Evolutionary conservation across 2,888 invertebrate genomes (phyloP).

Genomic region (Melanargia galathea): DNA sequence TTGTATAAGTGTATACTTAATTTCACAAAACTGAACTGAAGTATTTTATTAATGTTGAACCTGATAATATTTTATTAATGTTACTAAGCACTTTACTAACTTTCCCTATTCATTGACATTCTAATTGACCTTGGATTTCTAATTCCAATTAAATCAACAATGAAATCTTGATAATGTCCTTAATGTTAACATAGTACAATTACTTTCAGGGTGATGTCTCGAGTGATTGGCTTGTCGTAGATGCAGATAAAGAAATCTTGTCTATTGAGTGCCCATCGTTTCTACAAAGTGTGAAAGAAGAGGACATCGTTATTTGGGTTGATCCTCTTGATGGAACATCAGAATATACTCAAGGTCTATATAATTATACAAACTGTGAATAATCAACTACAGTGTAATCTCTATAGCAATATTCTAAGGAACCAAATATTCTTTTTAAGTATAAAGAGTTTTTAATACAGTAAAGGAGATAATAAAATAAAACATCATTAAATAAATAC

Average conservation of each 20-base stretch:
- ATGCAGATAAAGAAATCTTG: constrained; percentile 86
- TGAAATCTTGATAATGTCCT: constrained; percentile 14
- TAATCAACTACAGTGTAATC: not conserved
- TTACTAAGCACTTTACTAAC: not conserved
- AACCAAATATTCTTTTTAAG: too few relatives aligned
- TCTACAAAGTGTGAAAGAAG: constrained; percentile 84
- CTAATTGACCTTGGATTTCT: constrained; percentile 14
- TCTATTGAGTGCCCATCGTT: constrained; percentile 85
- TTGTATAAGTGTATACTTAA: too few relatives aligned
- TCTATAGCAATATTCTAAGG: too few relatives aligned
- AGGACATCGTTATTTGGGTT: constrained; percentile 97
- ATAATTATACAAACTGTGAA: not conserved
- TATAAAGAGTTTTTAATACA: too few relatives aligned
- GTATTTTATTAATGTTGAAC: not conserved
- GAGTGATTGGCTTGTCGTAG: constrained; percentile 89
- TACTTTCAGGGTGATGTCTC: constrained; percentile 74
- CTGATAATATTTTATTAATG: not conserved
- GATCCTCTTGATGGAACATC: constrained; percentile 99
- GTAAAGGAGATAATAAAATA: too few relatives aligned
- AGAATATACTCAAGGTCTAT: constrained; percentile 95
- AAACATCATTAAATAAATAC: too few relatives aligned
- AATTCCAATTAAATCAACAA: not conserved
- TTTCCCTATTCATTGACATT: constrained; percentile 4
- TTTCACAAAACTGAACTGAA: not conserved
- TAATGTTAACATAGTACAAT: constrained; percentile 14